Conservation (phyloP, 2,888 invertebrate species). For the Drosophila meridiana region DNA sequence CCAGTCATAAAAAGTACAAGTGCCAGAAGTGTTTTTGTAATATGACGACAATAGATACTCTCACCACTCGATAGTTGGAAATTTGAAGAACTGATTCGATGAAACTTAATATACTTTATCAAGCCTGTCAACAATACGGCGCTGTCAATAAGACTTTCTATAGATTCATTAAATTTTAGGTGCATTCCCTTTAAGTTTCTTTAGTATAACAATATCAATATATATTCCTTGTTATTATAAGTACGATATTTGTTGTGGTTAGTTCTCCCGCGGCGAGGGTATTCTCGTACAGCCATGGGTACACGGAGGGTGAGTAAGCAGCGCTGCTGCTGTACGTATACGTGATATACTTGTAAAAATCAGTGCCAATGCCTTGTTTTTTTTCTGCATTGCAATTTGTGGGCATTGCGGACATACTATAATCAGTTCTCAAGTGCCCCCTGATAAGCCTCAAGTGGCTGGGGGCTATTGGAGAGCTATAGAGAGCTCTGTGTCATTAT, state of each 20-base stretch:
- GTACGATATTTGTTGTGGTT: background rate
- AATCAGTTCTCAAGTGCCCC: constrained; percentile 45
- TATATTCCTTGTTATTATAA: background rate
- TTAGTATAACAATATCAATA: background rate
- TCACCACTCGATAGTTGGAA: background rate
- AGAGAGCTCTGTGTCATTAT: constrained; percentile 27
- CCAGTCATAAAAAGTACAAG: constrained; percentile 24
- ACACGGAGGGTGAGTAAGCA: background rate
- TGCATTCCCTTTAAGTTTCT: background rate
- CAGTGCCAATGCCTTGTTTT: constrained; percentile 23
- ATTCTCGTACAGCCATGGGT: background rate
- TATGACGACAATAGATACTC: constrained; percentile 1
- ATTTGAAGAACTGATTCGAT: background rate
- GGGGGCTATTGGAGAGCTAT: constrained; percentile 20
- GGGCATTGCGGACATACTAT: background rate
- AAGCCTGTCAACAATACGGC: background rate
- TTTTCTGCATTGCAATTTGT: constrained; percentile 18
- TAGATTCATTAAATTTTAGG: background rate
- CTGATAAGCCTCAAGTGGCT: constrained; percentile 45
- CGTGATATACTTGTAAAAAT: constrained; percentile 37
- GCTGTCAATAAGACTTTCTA: background rate
- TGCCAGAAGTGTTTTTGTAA: background rate
- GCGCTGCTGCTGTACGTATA: constrained; percentile 1
- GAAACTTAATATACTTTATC: background rate
- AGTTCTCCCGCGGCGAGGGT: background rate